Evolutionary conservation across 2,113 vertebrate genomes (phyloP), one percentile per base, ranked within the genome.

Genomic region (Hippocampus comes): DNA sequence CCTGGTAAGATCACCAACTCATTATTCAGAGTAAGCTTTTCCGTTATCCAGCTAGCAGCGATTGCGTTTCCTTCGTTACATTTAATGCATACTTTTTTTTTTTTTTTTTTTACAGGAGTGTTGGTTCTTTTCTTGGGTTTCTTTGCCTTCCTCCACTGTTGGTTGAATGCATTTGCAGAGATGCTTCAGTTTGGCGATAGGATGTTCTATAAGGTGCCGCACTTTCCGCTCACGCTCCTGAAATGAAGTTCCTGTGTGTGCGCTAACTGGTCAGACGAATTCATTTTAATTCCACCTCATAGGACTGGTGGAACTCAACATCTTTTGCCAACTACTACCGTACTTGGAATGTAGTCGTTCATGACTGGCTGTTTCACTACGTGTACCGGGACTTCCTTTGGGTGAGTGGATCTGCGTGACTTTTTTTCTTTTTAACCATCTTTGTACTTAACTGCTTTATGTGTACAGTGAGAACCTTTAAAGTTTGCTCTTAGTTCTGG

Each of bases 231-330:
- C 48, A 72, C 30, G 41, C 7, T 15, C 11, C 76, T 0, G 9
- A 30, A 21, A 61, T 51, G 2, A 23, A 68, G 0, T 1, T 48
- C 3, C 2, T 0, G 5, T 61, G n/a, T 34, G 2, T 74, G 11
- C 43, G 38, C 0, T 38, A 38, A 38, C 34, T 23, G 8, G 46
- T 61, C 66, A 1, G 70, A 27, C 12, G 21, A 1, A 56, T 27
- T 15, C 0, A 21, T 64, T 77, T 74, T 68, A 5, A 63, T 65
- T 78, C 1, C 23, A 11, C 88, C 89, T 77, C 87, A 93, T 80
- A 97, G 95, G 95, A 96, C 78, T 97, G 95, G 95, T 96, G 95
- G 95, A 97, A 96, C 74, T 95, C 95, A 4, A 96, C 93, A 0
- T 96, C 95, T 41, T 97, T 95, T 77, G 91, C 95, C 41, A 94